A percentile compares a stretch with the other conserved stretches of the same genome.
These are phyloP conservation scores for Lophotis ruficrista DNA, from an alignment of 2,113 vertebrate genomes.

Conservation along the genomic window DNA sequence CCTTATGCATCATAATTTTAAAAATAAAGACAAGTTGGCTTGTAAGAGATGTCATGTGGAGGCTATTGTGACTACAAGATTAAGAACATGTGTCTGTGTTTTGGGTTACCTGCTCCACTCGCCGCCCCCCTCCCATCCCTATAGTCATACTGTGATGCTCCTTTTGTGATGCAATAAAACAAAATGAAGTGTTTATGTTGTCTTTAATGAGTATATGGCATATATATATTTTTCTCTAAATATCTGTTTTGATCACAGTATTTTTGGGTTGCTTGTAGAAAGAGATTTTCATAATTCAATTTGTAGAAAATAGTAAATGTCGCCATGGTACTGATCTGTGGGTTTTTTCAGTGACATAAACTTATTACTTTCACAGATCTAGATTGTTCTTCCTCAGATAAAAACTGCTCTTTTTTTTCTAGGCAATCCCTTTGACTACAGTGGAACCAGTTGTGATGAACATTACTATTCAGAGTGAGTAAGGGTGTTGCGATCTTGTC, in stretches of 20 bases:
- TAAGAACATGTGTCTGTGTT: neutral
- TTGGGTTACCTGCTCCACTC: neutral
- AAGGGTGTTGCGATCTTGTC: neutral
- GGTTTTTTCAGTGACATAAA: neutral
- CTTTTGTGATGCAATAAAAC: neutral
- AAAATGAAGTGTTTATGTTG: neutral
- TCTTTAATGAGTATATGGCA: neutral
- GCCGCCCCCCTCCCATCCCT: accelerated
- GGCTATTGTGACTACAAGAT: neutral
- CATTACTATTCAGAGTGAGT: neutral
- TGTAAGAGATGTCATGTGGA: neutral
- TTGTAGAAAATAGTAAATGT: neutral
- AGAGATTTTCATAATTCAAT: neutral
- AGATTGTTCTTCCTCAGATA: neutral
- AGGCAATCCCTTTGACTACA: neutral
- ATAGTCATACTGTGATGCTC: neutral
- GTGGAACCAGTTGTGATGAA: neutral
- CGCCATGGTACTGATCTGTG: neutral
- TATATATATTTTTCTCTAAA: neutral
- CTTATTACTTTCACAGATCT: neutral
- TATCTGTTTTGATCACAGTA: neutral
- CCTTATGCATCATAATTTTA: neutral
- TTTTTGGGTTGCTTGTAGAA: neutral
- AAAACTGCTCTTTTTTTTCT: neutral
- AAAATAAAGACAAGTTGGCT: neutral